Conservation (phyloP, 2,797 vertebrate species). For the Pampus argenteus region DNA sequence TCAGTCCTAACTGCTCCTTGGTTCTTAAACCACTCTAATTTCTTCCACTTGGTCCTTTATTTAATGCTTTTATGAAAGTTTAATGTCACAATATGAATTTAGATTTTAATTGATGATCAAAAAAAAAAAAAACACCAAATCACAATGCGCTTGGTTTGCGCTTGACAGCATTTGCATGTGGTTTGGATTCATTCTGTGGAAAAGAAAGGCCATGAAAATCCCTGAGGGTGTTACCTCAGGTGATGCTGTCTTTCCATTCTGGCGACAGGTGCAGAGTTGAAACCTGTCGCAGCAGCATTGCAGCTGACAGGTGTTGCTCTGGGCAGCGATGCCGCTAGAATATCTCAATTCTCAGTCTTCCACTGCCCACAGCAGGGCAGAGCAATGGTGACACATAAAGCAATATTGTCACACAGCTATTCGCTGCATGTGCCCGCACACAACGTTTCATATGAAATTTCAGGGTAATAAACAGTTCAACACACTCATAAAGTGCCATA, state of each 20-base stretch:
- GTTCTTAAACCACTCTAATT: neutral
- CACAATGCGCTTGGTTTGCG: neutral
- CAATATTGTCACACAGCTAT: neutral
- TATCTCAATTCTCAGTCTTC: slow-evolving; percentile 14
- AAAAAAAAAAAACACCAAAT: slow-evolving; percentile 11
- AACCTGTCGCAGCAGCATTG: slow-evolving; percentile 29
- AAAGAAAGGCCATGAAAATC: slow-evolving; percentile 11
- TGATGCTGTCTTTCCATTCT: slow-evolving; percentile 20
- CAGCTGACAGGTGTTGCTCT: slow-evolving; percentile 49
- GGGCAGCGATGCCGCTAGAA: slow-evolving; percentile 26
- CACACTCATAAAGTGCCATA: too few relatives aligned
- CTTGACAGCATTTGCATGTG: slow-evolving; percentile 13
- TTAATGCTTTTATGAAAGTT: neutral
- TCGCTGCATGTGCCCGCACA: neutral
- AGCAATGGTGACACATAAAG: slow-evolving; percentile 21
- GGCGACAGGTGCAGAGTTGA: slow-evolving; percentile 39
- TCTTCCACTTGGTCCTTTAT: neutral
- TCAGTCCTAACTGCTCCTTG: neutral
- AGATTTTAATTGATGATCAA: slow-evolving; percentile 30
- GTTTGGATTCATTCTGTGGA: slow-evolving; percentile 10
- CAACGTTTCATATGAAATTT: neutral
- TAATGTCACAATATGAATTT: neutral
- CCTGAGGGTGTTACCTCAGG: slow-evolving; percentile 35
- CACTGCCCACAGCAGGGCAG: slow-evolving; percentile 13
- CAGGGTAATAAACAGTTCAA: neutral